Evolutionary conservation across 2,888 invertebrate species (phyloP), one percentile per base, ranked within the genome.

Genomic region (Lycaena phlaeas): DNA sequence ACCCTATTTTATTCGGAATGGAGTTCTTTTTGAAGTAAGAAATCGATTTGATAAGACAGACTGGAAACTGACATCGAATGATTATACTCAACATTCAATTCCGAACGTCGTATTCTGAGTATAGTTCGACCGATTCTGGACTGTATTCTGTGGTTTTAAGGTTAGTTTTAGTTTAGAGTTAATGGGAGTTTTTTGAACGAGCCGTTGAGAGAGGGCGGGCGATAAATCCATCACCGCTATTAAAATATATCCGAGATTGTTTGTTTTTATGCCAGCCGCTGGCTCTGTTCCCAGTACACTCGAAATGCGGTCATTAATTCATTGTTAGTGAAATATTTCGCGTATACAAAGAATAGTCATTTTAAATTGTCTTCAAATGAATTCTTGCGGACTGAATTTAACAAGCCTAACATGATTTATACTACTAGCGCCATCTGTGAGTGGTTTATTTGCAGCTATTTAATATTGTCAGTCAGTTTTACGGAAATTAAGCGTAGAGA

Each of bases 151-250:
- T 39, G 4, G 44, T 0, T 10, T 49, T 75, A 75, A 64, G 64
- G 71, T 72, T 47, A 54, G 43, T 59, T 67, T 72, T 78, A 14
- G 50, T 43, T 38, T 48, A 51, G 43, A 15, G 41, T 40, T 52
- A 56, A 50, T 68, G 66, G 74, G 64, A 59, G 76, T 77, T 78
- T 68, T 70, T 57, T 59, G 62, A 66, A 56, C 61, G 59, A 53
- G 64, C 58, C 63, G 64, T 60, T 59, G 68, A 78, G 79, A 82
- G 82, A 84, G 82, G 82, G 82, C 82, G 82, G 78, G 70, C 77
- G 77, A 84, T 82, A 81, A 82, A 82, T 81, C 78, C 77, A 76
- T 79, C 81, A 77, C 77, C 79, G 79, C 69, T 77, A 77, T 81
- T 82, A 77, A 79, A 82, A 78, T 75, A 71, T 74, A 74, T 77